phyloP scores from a whole-genome alignment of 2,888 invertebrate species.

The Lucinisca nassula region DNA sequence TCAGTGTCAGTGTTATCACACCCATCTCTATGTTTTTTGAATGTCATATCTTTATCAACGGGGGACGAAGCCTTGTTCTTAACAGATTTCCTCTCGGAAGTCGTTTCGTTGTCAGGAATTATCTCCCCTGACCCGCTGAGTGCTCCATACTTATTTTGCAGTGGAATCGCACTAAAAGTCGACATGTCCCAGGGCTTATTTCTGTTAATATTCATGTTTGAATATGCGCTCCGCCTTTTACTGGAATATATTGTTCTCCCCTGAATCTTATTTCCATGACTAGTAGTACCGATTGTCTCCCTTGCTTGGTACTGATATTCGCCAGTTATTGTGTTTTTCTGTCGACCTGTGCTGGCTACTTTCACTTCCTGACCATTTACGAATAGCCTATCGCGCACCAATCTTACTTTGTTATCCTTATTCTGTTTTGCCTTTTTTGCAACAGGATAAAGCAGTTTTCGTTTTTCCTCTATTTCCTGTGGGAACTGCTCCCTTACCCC shows the following conservation, averaged over 20 bases:
- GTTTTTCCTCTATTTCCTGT: slow-evolving; percentile 10
- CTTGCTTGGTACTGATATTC: background rate
- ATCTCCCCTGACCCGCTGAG: background rate
- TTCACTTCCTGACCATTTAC: background rate
- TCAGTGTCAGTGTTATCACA: too few species aligned
- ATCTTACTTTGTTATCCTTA: slow-evolving; percentile 9
- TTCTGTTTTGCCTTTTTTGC: slow-evolving; percentile 6
- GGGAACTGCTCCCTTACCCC: slow-evolving; percentile 24
- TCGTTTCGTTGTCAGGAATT: background rate
- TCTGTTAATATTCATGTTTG: too few species aligned
- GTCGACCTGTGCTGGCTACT: background rate
- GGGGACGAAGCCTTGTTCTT: slow-evolving; percentile 14
- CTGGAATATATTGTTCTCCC: too few species aligned
- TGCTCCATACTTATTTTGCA: background rate
- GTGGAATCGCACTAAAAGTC: background rate
- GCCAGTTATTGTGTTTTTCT: background rate
- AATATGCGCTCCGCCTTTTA: too few species aligned
- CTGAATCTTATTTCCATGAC: background rate
- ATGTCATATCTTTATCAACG: slow-evolving; percentile 5
- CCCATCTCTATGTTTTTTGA: background rate
- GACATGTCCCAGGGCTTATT: background rate
- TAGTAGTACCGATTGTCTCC: background rate
- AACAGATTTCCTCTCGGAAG: too few species aligned
- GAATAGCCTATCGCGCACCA: slow-evolving; percentile 5
- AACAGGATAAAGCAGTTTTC: background rate